A percentile compares a stretch with the other conserved stretches of the same genome.
Evolutionary conservation across 1,140 invertebrate species (phyloP).

Genomic region (Temnothorax nylanderi): DNA sequence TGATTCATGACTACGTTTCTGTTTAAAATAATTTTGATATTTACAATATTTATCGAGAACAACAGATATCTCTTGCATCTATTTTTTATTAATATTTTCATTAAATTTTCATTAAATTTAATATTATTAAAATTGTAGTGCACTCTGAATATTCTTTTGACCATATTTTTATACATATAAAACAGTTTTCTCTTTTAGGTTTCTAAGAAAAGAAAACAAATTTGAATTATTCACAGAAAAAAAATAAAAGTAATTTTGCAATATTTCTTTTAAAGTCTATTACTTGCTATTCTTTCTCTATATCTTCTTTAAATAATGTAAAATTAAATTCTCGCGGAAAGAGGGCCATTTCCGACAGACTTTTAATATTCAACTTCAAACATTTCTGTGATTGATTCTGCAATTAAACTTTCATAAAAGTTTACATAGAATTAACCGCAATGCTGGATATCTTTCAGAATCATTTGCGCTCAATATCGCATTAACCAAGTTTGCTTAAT

Average conservation of each 20-base stretch:
- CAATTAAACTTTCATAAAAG: constrained; percentile 7
- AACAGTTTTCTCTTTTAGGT: neutral
- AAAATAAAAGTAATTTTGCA: neutral
- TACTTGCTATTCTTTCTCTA: neutral
- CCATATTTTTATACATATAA: neutral
- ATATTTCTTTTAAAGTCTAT: constrained; percentile 2
- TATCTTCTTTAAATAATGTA: neutral
- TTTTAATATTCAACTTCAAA: neutral
- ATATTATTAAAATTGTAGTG: neutral
- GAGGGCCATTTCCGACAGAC: too few relatives aligned
- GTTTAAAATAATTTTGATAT: neutral
- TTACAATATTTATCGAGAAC: neutral
- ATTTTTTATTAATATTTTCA: neutral
- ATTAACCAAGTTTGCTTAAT: neutral
- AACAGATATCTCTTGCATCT: neutral
- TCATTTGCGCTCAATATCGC: neutral
- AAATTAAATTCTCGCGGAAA: neutral
- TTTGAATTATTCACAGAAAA: neutral
- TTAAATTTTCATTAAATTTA: neutral
- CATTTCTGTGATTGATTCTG: neutral
- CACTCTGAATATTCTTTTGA: neutral
- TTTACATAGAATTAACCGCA: neutral
- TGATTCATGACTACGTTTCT: neutral
- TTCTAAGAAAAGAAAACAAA: neutral
- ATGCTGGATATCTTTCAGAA: neutral